Evolutionary conservation across 2,888 invertebrate species (phyloP).

Genomic region (Sussaba pulchella): DNA sequence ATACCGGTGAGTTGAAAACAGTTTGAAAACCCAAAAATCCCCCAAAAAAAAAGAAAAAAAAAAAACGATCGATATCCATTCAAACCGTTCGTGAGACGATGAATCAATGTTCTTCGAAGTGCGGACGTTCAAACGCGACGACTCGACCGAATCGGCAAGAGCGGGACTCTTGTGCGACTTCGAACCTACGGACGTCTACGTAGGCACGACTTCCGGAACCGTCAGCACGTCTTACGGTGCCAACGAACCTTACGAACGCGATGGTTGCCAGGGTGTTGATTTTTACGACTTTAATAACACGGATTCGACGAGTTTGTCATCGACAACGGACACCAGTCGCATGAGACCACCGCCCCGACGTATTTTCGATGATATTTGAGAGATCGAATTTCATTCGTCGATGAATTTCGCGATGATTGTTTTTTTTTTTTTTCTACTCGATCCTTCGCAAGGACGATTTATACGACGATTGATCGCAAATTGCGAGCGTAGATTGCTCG

Average conservation of each 20-base stretch:
- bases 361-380: conserved; percentile 93
- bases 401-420: conserved; percentile 15
- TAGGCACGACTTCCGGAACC: conserved; percentile 82
- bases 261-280: conserved; percentile 81
- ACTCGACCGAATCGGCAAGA: conserved; percentile 89
- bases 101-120: conserved; percentile 79
- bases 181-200: conserved; percentile 90
- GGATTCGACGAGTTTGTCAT: conserved; percentile 79
- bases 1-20: conserved; percentile 83
- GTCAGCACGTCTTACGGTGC: conserved; percentile 79
- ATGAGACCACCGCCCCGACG: conserved; percentile 91
- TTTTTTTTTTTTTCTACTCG: conserved; percentile 14
- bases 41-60: not conserved
- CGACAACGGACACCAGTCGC: conserved; percentile 83
- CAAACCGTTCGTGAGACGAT: conserved; percentile 30
- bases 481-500: conserved; percentile 44
- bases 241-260: conserved; percentile 74
- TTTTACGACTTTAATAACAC: conserved; percentile 81
- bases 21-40: conserved; percentile 11
- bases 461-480: conserved; percentile 11
- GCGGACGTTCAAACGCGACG: conserved; percentile 85
- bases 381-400: not conserved
- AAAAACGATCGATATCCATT: not conserved
- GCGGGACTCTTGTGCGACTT: conserved; percentile 92
- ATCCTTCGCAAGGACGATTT: not conserved